Percentiles rank a stretch among this genome's conserved stretches.
These are phyloP conservation scores for Dilophus febrilis DNA, from an alignment of 2,888 invertebrate genomes.

Conservation along the genomic window DNA sequence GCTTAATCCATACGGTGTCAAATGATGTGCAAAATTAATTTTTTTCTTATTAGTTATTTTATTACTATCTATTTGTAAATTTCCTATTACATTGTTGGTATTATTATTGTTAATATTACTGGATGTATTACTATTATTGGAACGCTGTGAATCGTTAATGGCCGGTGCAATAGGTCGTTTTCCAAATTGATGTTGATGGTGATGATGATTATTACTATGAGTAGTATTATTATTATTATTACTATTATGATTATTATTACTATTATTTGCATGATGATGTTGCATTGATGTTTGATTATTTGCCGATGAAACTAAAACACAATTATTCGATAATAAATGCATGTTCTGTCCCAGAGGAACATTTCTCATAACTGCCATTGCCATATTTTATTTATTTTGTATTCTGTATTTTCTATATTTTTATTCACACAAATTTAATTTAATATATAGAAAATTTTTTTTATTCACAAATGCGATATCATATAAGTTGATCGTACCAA, in stretches of 20 bases:
- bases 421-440: too few species aligned
- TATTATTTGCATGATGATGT: not conserved
- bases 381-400: too few species aligned
- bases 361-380: conserved; percentile 24
- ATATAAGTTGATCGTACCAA: too few species aligned
- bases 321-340: conserved; percentile 26
- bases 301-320: conserved; percentile 27
- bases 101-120: not conserved
- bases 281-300: not conserved
- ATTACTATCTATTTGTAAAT: too few species aligned
- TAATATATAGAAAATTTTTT: too few species aligned
- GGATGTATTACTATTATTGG: too few species aligned
- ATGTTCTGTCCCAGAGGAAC: conserved; percentile 32
- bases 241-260: conserved; percentile 6
- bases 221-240: conserved; percentile 2
- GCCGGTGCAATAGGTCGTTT: conserved; percentile 42
- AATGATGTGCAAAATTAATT: conserved; percentile 3
- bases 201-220: conserved; percentile 13
- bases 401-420: too few species aligned
- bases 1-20: conserved; percentile 18
- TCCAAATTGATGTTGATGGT: conserved; percentile 25
- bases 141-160: conserved; percentile 16
- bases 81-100: too few species aligned
- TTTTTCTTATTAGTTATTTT: conserved; percentile 1
- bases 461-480: too few species aligned